These are phyloP conservation scores for Drosophila bunnanda DNA, from an alignment of 2,888 invertebrate species.

Conservation along the genomic window DNA sequence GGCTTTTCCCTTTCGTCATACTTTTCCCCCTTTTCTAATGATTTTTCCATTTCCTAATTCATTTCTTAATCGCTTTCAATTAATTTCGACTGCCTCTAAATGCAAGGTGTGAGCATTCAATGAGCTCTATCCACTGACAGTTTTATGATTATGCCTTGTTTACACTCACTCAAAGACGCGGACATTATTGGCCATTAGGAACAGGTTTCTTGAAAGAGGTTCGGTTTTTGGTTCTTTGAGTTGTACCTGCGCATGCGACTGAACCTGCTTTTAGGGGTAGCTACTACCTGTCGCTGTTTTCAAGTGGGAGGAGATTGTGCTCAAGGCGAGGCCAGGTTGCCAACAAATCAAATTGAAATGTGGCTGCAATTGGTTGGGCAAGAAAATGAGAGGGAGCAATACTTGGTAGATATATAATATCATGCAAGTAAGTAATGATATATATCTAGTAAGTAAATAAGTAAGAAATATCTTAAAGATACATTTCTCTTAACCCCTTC, in stretches of 20 bases:
- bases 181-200: constrained; percentile 27
- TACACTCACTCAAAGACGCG: constrained; percentile 70
- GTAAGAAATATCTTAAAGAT: too few relatives aligned
- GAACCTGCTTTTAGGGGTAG: constrained; percentile 39
- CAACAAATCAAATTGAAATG: constrained; percentile 75
- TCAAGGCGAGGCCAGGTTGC: constrained; percentile 47
- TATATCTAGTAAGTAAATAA: too few relatives aligned
- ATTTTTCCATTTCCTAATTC: constrained; percentile 1
- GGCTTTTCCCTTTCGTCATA: neutral
- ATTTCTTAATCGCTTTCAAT: constrained; percentile 42
- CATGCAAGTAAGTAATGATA: too few relatives aligned
- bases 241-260: constrained; percentile 72
- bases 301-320: constrained; percentile 48
- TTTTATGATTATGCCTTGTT: constrained; percentile 81
- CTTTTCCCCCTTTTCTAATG: too few relatives aligned
- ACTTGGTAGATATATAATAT: too few relatives aligned
- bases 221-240: constrained; percentile 34
- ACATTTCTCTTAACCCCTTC: too few relatives aligned
- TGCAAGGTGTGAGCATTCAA: constrained; percentile 62
- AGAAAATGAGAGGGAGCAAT: too few relatives aligned
- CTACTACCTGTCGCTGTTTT: constrained; percentile 29
- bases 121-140: constrained; percentile 82
- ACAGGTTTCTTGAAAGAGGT: constrained; percentile 34
- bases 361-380: constrained; percentile 66
- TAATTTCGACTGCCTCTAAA: constrained; percentile 55